phyloP scores from a whole-genome alignment of 2,797 vertebrate species.

The Ctenochaetus hawaiiensis region DNA sequence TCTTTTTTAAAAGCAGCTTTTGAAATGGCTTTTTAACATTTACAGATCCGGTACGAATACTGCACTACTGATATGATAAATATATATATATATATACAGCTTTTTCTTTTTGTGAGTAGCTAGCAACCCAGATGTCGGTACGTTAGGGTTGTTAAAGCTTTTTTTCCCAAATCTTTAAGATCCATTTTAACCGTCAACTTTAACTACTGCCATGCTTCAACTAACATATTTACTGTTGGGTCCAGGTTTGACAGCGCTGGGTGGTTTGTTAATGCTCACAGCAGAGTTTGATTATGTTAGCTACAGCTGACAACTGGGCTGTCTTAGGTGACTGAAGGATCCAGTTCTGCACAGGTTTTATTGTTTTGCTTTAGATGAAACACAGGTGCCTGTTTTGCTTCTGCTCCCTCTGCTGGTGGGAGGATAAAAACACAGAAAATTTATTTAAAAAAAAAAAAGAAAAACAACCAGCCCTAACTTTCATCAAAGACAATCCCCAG shows the following conservation, averaged over 20 bases:
- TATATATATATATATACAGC: not conserved
- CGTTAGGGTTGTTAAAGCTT: not conserved
- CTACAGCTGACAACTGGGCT: constrained; percentile 53
- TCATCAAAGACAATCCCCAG: constrained; percentile 82
- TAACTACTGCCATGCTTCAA: constrained; percentile 41
- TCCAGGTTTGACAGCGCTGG: constrained; percentile 32
- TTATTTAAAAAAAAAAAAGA: constrained; percentile 26
- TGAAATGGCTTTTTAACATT: constrained; percentile 12
- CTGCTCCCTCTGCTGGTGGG: constrained; percentile 78
- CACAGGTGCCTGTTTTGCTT: constrained; percentile 86
- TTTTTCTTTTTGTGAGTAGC: not conserved
- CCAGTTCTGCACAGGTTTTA: constrained; percentile 69
- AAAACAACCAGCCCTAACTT: constrained; percentile 36
- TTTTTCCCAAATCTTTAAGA: constrained; percentile 13
- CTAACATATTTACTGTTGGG: constrained; percentile 34
- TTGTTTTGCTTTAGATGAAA: constrained; percentile 83
- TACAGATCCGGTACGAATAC: not conserved
- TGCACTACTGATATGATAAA: not conserved
- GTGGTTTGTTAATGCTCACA: constrained; percentile 18
- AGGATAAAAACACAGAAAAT: constrained; percentile 74
- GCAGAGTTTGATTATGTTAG: constrained; percentile 18
- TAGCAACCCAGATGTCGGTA: not conserved
- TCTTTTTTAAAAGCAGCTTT: constrained; percentile 1
- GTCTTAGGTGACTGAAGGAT: constrained; percentile 65
- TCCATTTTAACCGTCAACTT: constrained; percentile 10